These are phyloP conservation scores for Uloborus diversus DNA, from an alignment of 1,140 invertebrate species.

Conservation along the genomic window DNA sequence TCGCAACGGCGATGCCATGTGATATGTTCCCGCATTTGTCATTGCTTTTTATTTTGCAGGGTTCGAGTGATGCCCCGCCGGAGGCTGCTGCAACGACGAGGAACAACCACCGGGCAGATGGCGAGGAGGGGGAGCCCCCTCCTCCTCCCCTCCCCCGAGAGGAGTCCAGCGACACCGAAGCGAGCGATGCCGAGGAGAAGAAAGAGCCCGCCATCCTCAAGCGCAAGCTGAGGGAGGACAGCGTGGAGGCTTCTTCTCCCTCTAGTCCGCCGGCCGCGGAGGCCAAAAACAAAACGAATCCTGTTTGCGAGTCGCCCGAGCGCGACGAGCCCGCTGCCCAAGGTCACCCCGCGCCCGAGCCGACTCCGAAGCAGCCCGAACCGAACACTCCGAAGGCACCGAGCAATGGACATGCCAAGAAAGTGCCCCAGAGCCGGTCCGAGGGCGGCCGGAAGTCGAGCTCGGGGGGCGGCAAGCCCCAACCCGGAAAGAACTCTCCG, in stretches of 20 bases:
- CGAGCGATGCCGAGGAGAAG: neutral
- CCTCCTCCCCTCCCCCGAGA: neutral
- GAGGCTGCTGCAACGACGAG: neutral
- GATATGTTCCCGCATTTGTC: too few relatives aligned
- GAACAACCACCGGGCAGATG: conserved; percentile 3
- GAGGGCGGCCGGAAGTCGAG: neutral
- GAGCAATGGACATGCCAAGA: neutral
- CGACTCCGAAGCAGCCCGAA: neutral
- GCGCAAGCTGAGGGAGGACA: neutral
- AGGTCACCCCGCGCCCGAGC: conserved; percentile 21
- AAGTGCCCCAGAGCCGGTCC: neutral
- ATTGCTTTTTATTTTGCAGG: conserved; percentile 27
- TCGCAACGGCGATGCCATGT: too few relatives aligned
- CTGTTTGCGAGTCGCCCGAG: conserved; percentile 19
- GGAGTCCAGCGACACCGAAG: neutral
- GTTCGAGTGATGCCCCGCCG: neutral
- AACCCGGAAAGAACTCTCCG: neutral
- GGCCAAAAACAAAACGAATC: conserved; percentile 11
- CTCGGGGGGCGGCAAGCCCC: neutral
- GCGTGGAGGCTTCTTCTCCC: neutral
- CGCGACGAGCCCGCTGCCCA: conserved; percentile 15
- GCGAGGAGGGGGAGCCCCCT: neutral
- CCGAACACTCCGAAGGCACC: neutral
- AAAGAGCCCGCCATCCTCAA: neutral
- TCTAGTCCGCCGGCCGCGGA: neutral